phyloP scores from a whole-genome alignment of 2,113 vertebrate species.

The Agapornis roseicollis region DNA sequence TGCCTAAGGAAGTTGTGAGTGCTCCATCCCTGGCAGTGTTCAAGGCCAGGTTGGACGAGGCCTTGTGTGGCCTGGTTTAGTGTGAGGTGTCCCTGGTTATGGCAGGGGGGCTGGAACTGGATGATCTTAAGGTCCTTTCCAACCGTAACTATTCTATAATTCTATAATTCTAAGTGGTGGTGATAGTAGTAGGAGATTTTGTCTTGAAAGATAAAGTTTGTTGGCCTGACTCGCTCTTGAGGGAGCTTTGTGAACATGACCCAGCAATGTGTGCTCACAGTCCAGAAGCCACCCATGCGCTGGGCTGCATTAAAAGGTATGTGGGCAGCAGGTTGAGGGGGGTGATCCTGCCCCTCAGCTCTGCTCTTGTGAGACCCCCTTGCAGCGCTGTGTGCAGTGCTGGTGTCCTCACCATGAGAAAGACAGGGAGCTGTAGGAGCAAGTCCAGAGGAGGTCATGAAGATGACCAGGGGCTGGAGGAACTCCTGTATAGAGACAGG shows the following conservation, averaged over 20 bases:
- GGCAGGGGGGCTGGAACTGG: too few relatives aligned
- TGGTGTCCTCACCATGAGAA: neutral
- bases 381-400: neutral
- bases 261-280: neutral
- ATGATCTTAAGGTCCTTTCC: too few relatives aligned
- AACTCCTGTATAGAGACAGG: too few relatives aligned
- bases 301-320: neutral
- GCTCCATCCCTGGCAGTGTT: too few relatives aligned
- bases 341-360: neutral
- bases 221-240: neutral
- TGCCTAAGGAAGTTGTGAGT: too few relatives aligned
- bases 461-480: neutral
- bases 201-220: neutral
- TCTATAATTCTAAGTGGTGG: too few relatives aligned
- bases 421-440: neutral
- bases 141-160: too few relatives aligned
- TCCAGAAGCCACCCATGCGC: too few relatives aligned
- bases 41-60: too few relatives aligned
- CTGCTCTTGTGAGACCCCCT: neutral
- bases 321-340: neutral
- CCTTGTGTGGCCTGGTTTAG: too few relatives aligned
- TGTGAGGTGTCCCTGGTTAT: too few relatives aligned
- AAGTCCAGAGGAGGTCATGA: neutral
- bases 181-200: neutral
- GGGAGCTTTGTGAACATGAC: neutral